A percentile compares a stretch with the other conserved stretches of the same genome.
Evolutionary conservation across 2,797 vertebrate species (phyloP).

Genomic region (Zonotrichia albicollis): DNA sequence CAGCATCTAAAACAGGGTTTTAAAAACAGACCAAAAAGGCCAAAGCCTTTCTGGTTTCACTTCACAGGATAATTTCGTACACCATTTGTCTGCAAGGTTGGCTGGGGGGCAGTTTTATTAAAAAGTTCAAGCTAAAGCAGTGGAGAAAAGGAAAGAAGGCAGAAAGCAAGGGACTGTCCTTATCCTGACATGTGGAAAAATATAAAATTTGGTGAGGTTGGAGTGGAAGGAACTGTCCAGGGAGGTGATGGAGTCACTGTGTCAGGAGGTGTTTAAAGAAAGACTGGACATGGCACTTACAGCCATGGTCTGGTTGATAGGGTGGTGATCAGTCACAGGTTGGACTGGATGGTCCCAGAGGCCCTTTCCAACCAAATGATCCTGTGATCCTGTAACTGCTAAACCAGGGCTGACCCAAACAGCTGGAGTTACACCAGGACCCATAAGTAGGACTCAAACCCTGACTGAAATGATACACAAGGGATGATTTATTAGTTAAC

Average conservation of each 20-base stretch:
- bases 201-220: not conserved
- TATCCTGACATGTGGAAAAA: not conserved
- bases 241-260: not conserved
- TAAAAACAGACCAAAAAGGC: no score
- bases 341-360: not conserved
- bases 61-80: no score
- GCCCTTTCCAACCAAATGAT: not conserved
- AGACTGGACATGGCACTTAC: not conserved
- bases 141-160: not conserved
- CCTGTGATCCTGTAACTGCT: not conserved
- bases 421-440: not conserved
- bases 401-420: not conserved
- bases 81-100: not conserved
- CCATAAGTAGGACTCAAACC: not conserved
- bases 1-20: not conserved
- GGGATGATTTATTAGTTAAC: not conserved
- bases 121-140: not conserved
- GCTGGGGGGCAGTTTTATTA: rapidly evolving
- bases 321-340: not conserved
- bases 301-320: not conserved
- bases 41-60: not conserved
- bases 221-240: not conserved
- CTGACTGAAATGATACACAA: not conserved
- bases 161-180: not conserved
- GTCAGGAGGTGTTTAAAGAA: not conserved